Base-by-base conservation (phyloP, 2,797 vertebrate genomes). In the Spondyliosoma cantharus region DNA sequence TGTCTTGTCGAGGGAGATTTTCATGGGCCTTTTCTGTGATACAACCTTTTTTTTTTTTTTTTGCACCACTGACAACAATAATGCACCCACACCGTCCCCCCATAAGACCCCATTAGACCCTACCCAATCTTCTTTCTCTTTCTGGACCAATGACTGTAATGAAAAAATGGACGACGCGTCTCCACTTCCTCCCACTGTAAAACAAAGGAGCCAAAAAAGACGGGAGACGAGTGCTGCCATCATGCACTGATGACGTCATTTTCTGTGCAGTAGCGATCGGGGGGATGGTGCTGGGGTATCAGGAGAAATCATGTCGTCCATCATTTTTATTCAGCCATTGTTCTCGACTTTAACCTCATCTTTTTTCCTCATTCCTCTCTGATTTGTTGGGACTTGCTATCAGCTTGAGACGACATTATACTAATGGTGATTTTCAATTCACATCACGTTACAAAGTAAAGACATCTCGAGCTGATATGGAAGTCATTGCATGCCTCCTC, bases 401-500 rank as follows among this genome's bases (percentile, higher is more conserved):
- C 68, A 82, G 56, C 80, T 82, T 85, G 85, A 86, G 80, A 76
- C 24, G 0, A 63, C 2, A 0, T 50, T 4, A 13, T 17, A 3
- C 24, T 27, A 15, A 50, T 7, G 6, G 4, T 6, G n/a, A 32
- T 12, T 59, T 25, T 48, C 22, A 17, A 27, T 52, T 32, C 0
- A 48, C 24, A 3, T 37, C 37, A 37, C 9, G 9, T 37, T 37
- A 11, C 9, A 37, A 37, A 37, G 32, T 37, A 37, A 50, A 48
- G 27, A 48, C 69, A 59, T 81, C 86, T 81, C 81, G 77, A 81
- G 78, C 78, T 79, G 84, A 79, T 63, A 29, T 19, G 5, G 59
- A 75, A 2, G 27, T 61, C 62, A 4, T 64, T 76, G 91, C 88
- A 86, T 89, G 84, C 74, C 37, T 81, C 66, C 65, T 50, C 20